Conservation (phyloP, 2,113 vertebrate genomes). For the Cynoglossus semilaevis region DNA sequence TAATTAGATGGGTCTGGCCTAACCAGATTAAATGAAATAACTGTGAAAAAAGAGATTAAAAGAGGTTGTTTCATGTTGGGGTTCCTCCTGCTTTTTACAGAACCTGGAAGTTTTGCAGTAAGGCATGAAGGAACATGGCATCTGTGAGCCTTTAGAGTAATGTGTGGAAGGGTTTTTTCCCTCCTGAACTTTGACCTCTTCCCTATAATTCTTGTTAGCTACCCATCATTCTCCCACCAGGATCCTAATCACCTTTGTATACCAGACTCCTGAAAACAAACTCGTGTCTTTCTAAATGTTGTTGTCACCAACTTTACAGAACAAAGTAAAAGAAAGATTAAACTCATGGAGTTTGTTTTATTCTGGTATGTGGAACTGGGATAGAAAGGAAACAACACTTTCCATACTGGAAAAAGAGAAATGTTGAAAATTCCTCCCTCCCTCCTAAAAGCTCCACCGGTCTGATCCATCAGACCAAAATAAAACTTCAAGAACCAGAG, state of each 20-base stretch:
- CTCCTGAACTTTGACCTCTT: slow-evolving; percentile 46
- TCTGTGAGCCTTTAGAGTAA: slow-evolving; percentile 24
- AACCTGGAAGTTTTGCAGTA: slow-evolving; percentile 33
- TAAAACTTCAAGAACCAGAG: slow-evolving; percentile 49
- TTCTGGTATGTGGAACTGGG: slow-evolving; percentile 50
- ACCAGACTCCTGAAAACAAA: neutral
- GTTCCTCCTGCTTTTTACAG: slow-evolving; percentile 15
- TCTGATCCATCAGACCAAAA: slow-evolving; percentile 38
- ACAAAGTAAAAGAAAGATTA: neutral
- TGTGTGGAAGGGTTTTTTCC: neutral
- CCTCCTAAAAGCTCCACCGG: slow-evolving; percentile 31
- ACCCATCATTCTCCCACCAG: slow-evolving; percentile 20
- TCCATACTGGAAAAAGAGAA: slow-evolving; percentile 55
- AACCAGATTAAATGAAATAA: neutral
- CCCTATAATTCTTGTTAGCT: slow-evolving; percentile 39
- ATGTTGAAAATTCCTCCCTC: slow-evolving; percentile 29
- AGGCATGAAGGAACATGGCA: slow-evolving; percentile 28
- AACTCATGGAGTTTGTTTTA: slow-evolving; percentile 33
- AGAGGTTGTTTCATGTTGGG: neutral
- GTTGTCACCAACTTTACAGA: neutral
- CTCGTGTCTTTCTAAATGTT: neutral
- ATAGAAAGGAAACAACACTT: slow-evolving; percentile 52
- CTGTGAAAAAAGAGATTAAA: neutral
- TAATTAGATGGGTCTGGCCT: neutral
- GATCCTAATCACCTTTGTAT: neutral